phyloP scores from a whole-genome alignment of 1,140 invertebrate species.

The Lamellibrachia luymesi region DNA sequence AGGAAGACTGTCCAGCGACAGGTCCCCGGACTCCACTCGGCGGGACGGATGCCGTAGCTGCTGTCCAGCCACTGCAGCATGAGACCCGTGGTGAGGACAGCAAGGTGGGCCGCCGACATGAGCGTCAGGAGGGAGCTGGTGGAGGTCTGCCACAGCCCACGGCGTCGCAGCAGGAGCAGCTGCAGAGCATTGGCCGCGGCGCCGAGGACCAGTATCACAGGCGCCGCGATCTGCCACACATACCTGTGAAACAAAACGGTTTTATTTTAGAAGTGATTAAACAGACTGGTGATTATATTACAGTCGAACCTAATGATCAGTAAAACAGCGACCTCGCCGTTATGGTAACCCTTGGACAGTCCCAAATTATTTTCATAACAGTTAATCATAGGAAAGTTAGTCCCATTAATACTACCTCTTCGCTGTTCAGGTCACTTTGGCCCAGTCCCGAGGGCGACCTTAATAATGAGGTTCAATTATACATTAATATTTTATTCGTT shows the following conservation, averaged over 20 bases:
- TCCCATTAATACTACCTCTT: too few species aligned
- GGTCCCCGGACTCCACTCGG: constrained; percentile 4
- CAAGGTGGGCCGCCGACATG: constrained; percentile 27
- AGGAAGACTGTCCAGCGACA: constrained; percentile 30
- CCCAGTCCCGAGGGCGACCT: too few species aligned
- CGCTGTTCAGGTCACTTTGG: too few species aligned
- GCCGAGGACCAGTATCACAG: constrained; percentile 25
- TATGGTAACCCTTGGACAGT: too few species aligned
- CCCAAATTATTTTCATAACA: too few species aligned
- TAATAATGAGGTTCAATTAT: too few species aligned
- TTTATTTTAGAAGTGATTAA: neutral
- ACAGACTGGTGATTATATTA: too few species aligned
- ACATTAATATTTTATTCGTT: too few species aligned
- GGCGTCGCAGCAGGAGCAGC: constrained; percentile 20
- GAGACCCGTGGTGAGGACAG: constrained; percentile 24
- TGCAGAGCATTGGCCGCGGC: constrained; percentile 22
- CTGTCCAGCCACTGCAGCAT: constrained; percentile 28
- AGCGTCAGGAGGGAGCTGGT: constrained; percentile 31
- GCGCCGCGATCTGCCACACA: constrained; percentile 19
- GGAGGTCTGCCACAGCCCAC: constrained; percentile 12
- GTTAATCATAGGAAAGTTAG: too few species aligned
- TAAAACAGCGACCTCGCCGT: too few species aligned
- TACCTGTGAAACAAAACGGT: neutral
- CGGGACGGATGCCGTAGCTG: neutral
- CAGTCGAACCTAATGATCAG: too few species aligned